Evolutionary conservation across 2,888 invertebrate species (phyloP), one percentile per base, ranked within the genome.

Genomic region (Amitus sp.): DNA sequence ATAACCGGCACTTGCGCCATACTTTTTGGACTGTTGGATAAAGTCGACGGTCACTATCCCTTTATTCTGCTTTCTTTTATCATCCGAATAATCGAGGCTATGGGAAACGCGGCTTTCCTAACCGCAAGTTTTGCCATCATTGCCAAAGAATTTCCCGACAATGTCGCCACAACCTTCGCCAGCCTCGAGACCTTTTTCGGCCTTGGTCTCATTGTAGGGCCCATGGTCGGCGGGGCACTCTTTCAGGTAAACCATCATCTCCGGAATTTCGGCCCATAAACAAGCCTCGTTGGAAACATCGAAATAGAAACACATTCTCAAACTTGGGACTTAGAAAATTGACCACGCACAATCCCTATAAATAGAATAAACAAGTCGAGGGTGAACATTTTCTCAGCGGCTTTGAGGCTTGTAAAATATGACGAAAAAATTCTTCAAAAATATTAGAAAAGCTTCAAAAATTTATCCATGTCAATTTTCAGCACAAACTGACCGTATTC

Each of bases 171-270:
- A 4, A 93, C 93, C 73, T 95, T 95, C 84, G 93, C 93, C 1
- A 91, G 91, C 0, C 79, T 94, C 40, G 94, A 94, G 82, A 93
- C 95, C 0, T 95, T 93, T 81, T 95, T 94, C 77, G 96, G 96
- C 0, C 86, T 88, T 72, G 96, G 88, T 1, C 86, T 96, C 55
- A 95, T 96, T 57, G 92, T 94, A 0, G 96, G 96, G 0, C 96
- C 96, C 0, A 93, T 93, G 0, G 87, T 96, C 7, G 96, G 96
- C 0, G 95, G 95, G 0, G 90, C 91, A 0, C 84, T 96, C 0
- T 96, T 91, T 78, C 86, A 89, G 76, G 85, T 85, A 74, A 40
- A 40, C n/a, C n/a, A n/a, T n/a, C n/a, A n/a, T n/a, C n/a, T n/a
- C n/a, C n/a, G n/a, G n/a, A n/a, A n/a, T n/a, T n/a, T n/a, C n/a